phyloP scores from a whole-genome alignment of 2,797 vertebrate genomes.

The Megaceryle alcyon region DNA sequence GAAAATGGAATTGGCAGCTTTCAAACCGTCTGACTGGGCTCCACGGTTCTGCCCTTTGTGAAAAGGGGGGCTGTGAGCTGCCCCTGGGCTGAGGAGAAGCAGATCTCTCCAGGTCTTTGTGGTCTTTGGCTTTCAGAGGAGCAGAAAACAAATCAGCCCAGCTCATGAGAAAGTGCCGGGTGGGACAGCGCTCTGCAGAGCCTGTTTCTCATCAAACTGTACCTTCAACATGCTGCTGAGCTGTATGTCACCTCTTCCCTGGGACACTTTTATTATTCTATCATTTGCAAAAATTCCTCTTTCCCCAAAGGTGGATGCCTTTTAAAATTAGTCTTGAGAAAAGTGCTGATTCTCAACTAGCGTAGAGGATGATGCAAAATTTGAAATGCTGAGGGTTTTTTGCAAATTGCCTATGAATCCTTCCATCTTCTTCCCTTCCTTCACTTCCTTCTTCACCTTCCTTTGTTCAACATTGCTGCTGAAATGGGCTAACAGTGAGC shows the following conservation, averaged over 20 bases:
- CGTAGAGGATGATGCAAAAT: not conserved
- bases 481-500: not conserved
- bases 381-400: not conserved
- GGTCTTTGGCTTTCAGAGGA: conserved; percentile 19
- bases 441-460: not conserved
- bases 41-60: not conserved
- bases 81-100: conserved; percentile 32
- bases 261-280: not conserved
- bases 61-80: not conserved
- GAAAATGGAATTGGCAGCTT: not conserved
- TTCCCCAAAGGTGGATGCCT: not conserved
- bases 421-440: not conserved
- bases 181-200: not conserved
- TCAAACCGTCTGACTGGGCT: accelerated
- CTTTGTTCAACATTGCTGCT: not conserved
- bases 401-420: not conserved
- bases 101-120: not conserved
- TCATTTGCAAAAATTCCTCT: not conserved
- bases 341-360: not conserved
- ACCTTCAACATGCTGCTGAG: conserved; percentile 5
- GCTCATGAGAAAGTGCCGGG: not conserved
- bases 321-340: not conserved
- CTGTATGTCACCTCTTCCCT: conserved; percentile 17
- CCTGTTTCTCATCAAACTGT: conserved; percentile 40
- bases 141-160: not conserved